A percentile compares a stretch with the other conserved stretches of the same genome.
Conservation (phyloP, 2,888 invertebrate species). For the Phrixothrix hirtus region DNA sequence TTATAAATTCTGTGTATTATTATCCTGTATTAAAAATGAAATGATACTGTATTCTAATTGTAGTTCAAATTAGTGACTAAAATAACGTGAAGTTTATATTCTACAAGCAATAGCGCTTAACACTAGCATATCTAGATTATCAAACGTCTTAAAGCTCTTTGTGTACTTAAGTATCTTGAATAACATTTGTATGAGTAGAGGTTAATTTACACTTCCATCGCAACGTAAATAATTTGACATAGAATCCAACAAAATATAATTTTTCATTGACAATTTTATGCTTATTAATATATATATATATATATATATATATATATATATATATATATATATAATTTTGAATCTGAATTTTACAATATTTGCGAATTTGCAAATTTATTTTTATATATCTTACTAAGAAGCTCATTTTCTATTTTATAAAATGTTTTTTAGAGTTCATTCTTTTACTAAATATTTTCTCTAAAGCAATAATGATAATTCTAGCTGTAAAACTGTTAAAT, state of each 20-base stretch:
- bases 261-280: too few relatives aligned
- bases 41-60: conserved; percentile 5
- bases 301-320: too few relatives aligned
- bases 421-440: too few relatives aligned
- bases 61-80: conserved; percentile 11
- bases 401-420: too few relatives aligned
- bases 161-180: conserved; percentile 37
- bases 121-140: conserved; percentile 39
- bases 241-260: not conserved
- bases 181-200: conserved; percentile 30
- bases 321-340: too few relatives aligned
- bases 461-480: too few relatives aligned
- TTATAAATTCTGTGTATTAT: conserved; percentile 18
- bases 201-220: conserved; percentile 30
- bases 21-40: conserved; percentile 12
- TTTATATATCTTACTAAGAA: too few relatives aligned
- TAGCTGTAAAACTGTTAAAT: too few relatives aligned
- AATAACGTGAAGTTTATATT: conserved; percentile 26
- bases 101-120: conserved; percentile 37
- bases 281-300: too few relatives aligned
- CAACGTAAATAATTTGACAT: conserved; percentile 4
- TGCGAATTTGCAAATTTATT: too few relatives aligned
- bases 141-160: conserved; percentile 39
- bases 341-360: too few relatives aligned
- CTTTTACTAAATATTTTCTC: too few relatives aligned